phyloP scores from a whole-genome alignment of 2,888 invertebrate genomes.

The Drosophila mulleri region DNA sequence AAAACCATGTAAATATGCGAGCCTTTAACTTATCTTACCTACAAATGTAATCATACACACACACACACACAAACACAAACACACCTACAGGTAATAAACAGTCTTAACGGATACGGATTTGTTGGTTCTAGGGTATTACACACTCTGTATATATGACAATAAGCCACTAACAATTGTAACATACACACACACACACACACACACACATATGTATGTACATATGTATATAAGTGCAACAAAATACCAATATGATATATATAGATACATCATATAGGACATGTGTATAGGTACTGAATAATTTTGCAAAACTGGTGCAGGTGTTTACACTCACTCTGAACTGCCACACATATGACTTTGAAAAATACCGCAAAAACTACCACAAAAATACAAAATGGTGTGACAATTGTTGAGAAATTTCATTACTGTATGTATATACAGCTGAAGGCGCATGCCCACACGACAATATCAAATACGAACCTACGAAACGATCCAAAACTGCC shows the following conservation, averaged over 20 bases:
- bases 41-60: constrained; percentile 31
- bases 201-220: constrained; percentile 19
- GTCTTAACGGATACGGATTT: constrained; percentile 34
- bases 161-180: constrained; percentile 57
- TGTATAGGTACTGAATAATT: constrained; percentile 39
- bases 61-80: constrained; percentile 9
- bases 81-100: constrained; percentile 16
- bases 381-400: not conserved
- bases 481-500: constrained; percentile 19
- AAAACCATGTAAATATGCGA: constrained; percentile 63
- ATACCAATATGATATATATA: constrained; percentile 34
- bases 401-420: constrained; percentile 5
- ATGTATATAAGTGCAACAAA: constrained; percentile 39
- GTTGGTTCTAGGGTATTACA: constrained; percentile 47
- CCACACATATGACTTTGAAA: not conserved
- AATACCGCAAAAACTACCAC: not conserved
- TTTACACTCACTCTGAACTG: constrained; percentile 30
- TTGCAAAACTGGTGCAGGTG: constrained; percentile 48
- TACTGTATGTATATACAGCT: constrained; percentile 20
- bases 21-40: constrained; percentile 41
- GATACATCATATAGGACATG: not conserved
- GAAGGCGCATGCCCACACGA: constrained; percentile 48
- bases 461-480: constrained; percentile 11
- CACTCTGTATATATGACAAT: constrained; percentile 62
- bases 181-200: constrained; percentile 9